Percentiles rank a stretch among this genome's conserved stretches.
phyloP scores from a whole-genome alignment of 2,888 invertebrate species.

The Cerceris rybyensis region DNA sequence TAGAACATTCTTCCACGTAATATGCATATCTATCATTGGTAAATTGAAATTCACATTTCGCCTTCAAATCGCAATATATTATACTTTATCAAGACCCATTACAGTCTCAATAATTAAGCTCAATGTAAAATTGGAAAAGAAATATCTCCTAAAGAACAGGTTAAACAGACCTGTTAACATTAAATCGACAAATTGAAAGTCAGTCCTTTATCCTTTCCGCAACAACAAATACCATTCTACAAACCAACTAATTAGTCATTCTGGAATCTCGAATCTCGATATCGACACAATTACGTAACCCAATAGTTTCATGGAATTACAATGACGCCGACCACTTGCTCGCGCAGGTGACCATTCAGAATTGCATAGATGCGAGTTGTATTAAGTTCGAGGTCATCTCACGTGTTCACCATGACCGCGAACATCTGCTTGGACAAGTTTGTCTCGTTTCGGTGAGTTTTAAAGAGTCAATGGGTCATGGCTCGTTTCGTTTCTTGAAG shows the following conservation, averaged over 20 bases:
- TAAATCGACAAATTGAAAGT: no score
- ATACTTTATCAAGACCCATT: no score
- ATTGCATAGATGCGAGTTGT: constrained; percentile 26
- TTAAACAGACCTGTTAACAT: no score
- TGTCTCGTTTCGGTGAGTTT: constrained; percentile 36
- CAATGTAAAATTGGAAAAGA: no score
- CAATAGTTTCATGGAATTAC: constrained; percentile 42
- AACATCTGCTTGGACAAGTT: constrained; percentile 40
- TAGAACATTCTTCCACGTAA: no score
- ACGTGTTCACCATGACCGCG: constrained; percentile 37
- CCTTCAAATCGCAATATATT: no score
- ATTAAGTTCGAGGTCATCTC: constrained; percentile 19
- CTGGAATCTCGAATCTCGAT: constrained; percentile 35
- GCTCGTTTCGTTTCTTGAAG: constrained; percentile 32
- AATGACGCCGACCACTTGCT: constrained; percentile 35
- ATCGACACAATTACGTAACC: constrained; percentile 45
- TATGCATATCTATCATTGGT: no score
- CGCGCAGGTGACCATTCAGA: constrained; percentile 34
- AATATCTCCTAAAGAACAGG: no score
- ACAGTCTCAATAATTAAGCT: no score
- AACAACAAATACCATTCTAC: not conserved
- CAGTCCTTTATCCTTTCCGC: not conserved
- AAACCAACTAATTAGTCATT: constrained; percentile 22
- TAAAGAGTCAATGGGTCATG: constrained; percentile 55
- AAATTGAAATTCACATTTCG: no score